A percentile compares a stretch with the other conserved stretches of the same genome.
These are phyloP conservation scores for Plotosus lineatus DNA, from an alignment of 2,113 vertebrate genomes.

Conservation along the genomic window DNA sequence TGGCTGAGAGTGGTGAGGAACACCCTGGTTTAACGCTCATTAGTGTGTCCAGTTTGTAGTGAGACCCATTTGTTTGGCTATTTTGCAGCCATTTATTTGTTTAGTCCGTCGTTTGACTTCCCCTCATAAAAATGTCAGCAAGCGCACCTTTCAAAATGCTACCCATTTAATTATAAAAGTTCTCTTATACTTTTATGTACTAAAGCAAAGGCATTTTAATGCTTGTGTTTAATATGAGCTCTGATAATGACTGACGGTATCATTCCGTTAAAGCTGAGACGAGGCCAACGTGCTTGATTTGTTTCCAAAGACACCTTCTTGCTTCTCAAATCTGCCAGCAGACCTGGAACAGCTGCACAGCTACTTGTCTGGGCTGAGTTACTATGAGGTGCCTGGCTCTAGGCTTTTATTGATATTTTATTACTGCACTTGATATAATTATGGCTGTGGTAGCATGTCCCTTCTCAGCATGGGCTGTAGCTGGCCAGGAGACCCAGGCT, in stretches of 20 bases:
- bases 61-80: slow-evolving; percentile 63
- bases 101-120: slow-evolving; percentile 73
- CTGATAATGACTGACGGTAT: background rate
- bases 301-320: slow-evolving; percentile 9
- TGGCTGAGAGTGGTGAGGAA: slow-evolving; percentile 64
- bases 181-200: background rate
- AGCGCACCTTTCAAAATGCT: background rate
- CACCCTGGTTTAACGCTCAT: slow-evolving; percentile 75
- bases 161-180: background rate
- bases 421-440: slow-evolving; percentile 68
- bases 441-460: slow-evolving; percentile 54
- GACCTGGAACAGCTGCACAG: slow-evolving; percentile 66
- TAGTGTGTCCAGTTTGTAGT: slow-evolving; percentile 67
- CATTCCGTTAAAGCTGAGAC: slow-evolving; percentile 2
- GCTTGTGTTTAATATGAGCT: background rate
- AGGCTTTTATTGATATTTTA: slow-evolving; percentile 72
- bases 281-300: background rate
- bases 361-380: slow-evolving; percentile 62
- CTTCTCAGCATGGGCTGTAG: slow-evolving; percentile 47
- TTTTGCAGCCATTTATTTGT: slow-evolving; percentile 52
- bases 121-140: slow-evolving; percentile 52
- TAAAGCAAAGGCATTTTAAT: background rate
- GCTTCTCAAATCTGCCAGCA: slow-evolving; percentile 40
- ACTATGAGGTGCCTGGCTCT: slow-evolving; percentile 59
- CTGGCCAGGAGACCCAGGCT: slow-evolving; percentile 46